phyloP scores from a whole-genome alignment of 1,140 invertebrate genomes.

The Steinernema feltiae region DNA sequence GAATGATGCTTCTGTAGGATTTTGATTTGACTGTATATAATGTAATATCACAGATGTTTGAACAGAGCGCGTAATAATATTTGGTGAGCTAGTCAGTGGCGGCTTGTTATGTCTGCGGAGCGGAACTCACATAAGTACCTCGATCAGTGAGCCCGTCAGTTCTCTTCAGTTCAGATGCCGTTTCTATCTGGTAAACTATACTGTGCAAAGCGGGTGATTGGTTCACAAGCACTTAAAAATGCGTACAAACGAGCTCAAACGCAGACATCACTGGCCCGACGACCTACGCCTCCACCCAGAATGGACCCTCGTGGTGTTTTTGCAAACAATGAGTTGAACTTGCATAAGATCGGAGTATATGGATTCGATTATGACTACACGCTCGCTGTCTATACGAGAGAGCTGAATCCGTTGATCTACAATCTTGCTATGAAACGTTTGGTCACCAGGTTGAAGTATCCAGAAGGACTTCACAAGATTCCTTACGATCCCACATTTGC shows the following conservation, averaged over 20 bases:
- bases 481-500: slow-evolving; percentile 83
- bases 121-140: too few species aligned
- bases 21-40: too few species aligned
- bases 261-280: neutral
- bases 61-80: too few species aligned
- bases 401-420: slow-evolving; percentile 83
- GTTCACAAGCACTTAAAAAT: neutral
- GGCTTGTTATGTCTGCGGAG: too few species aligned
- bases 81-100: too few species aligned
- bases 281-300: neutral
- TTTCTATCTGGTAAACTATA: neutral
- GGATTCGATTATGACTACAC: slow-evolving; percentile 99
- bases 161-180: neutral
- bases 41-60: too few species aligned
- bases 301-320: slow-evolving; percentile 72
- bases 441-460: slow-evolving; percentile 75
- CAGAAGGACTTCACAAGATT: slow-evolving; percentile 72
- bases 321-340: slow-evolving; percentile 89
- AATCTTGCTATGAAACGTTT: slow-evolving; percentile 79
- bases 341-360: slow-evolving; percentile 84
- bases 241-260: neutral
- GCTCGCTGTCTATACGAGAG: slow-evolving; percentile 84
- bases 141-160: too few species aligned
- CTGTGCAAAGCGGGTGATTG: neutral
- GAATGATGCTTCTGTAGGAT: too few species aligned